Base-by-base conservation (phyloP, 2,797 vertebrate species). In the Takifugu ocellatus region DNA sequence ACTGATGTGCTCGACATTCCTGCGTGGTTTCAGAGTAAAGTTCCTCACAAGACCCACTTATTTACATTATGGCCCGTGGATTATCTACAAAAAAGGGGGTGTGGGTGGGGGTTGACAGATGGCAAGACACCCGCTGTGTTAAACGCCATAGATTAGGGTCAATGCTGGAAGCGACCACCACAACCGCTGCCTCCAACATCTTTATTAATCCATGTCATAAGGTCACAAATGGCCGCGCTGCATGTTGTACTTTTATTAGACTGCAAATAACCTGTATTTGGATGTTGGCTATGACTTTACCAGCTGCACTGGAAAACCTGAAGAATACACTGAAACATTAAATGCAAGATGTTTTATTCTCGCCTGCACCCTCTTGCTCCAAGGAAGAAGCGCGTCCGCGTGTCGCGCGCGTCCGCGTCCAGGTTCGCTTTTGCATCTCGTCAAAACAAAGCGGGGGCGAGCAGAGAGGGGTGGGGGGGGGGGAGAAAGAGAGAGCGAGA, bases 401-500 rank as follows among this genome's bases (percentile, higher is more conserved):
- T 31, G 55, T 3, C 0, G 65, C 64, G 77, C 71, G 54, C 17
- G 65, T 12, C 62, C 74, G 74, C 72, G 64, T 61, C 39, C 73
- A 75, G 82, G 78, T 80, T 78, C 17, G 54, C 57, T 74, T 80
- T 81, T 76, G 84, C 79, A 81, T 84, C 83, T 87, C 77, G 82
- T 89, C 88, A 89, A 89, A 89, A 90, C 88, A 89, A 88, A 85
- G 86, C 84, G 82, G 84, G 81, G 77, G 77, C 86, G 86, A 75
- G 86, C 50, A 14, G 50, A 56, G 11, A 52, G 29, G 3, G 70
- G 56, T 61, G 47, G 78, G 70, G 56, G 63, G 47, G 78, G 72
- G 66, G 33, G 52, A 48, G 46, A 21, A n/a, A 46, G 44, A n/a
- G 44, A 46, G 44, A 59, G 71, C 85, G 86, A 77, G 86, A 57